Conservation (phyloP, 1,140 invertebrate genomes). For the Pseudomyrmex flavicornis region DNA sequence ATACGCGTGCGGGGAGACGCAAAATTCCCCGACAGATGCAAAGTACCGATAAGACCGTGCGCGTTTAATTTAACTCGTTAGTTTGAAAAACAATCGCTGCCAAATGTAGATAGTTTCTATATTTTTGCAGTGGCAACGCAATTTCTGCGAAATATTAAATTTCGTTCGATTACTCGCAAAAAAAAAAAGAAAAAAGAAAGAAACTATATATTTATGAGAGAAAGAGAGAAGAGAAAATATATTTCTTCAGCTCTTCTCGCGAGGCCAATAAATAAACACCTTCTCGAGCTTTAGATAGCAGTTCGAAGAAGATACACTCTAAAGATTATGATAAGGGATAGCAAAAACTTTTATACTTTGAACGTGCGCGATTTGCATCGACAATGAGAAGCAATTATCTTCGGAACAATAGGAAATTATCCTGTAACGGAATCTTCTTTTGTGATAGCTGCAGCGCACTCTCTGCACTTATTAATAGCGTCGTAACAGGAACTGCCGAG, state of each 20-base stretch:
- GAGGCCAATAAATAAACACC: constrained; percentile 34
- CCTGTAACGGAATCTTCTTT: constrained; percentile 39
- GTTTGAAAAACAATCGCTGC: constrained; percentile 41
- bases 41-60: constrained; percentile 34
- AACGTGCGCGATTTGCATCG: constrained; percentile 47
- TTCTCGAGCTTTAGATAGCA: constrained; percentile 14
- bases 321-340: constrained; percentile 32
- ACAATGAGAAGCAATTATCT: constrained; percentile 52
- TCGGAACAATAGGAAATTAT: constrained; percentile 31
- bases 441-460: neutral
- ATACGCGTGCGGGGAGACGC: constrained; percentile 16
- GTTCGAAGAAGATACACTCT: constrained; percentile 1
- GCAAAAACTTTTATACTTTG: constrained; percentile 34
- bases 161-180: neutral
- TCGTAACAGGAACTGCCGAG: constrained; percentile 4
- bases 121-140: constrained; percentile 26
- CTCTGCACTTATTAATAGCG: constrained; percentile 57
- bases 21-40: constrained; percentile 42
- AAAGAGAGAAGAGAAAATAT: too few relatives aligned
- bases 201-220: too few relatives aligned
- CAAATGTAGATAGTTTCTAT: constrained; percentile 34
- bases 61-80: constrained; percentile 36
- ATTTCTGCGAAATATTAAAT: constrained; percentile 17
- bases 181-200: too few relatives aligned
- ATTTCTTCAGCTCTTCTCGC: constrained; percentile 23